Conservation (phyloP, 2,888 invertebrate species). For the Hyposoter didymator region DNA sequence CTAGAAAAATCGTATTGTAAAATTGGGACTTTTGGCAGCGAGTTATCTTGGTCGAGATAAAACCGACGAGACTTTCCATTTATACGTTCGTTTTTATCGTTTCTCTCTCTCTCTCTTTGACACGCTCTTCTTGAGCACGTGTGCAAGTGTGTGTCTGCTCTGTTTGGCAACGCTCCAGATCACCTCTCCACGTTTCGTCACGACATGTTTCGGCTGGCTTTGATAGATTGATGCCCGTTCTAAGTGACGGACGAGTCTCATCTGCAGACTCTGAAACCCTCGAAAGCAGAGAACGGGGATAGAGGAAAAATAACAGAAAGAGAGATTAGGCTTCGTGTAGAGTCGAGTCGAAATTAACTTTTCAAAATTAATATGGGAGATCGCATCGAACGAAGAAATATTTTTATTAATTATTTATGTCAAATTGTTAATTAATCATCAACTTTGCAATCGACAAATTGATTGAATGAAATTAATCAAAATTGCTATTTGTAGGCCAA, state of each 20-base stretch:
- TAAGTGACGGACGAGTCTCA: slow-evolving; percentile 76
- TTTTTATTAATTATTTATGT: background rate
- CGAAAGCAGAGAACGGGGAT: slow-evolving; percentile 23
- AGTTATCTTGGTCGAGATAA: slow-evolving; percentile 45
- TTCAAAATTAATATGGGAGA: background rate
- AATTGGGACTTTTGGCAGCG: slow-evolving; percentile 54
- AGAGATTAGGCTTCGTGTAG: background rate
- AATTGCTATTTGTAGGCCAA: background rate
- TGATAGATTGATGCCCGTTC: slow-evolving; percentile 78
- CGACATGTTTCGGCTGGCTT: slow-evolving; percentile 74
- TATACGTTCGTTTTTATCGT: slow-evolving; percentile 36
- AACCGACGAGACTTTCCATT: slow-evolving; percentile 49
- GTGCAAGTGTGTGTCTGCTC: slow-evolving; percentile 41
- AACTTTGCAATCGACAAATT: background rate
- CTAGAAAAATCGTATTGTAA: slow-evolving; percentile 49
- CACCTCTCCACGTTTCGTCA: slow-evolving; percentile 79
- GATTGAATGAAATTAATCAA: background rate
- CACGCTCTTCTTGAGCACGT: background rate
- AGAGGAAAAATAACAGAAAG: slow-evolving; percentile 29
- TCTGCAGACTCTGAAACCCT: slow-evolving; percentile 70
- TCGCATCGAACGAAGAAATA: background rate
- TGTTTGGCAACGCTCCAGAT: slow-evolving; percentile 75
- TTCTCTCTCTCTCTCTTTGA: slow-evolving; percentile 26
- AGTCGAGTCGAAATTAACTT: slow-evolving; percentile 12
- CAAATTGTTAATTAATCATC: background rate